Percentiles rank a stretch among this genome's conserved stretches.
These are phyloP conservation scores for Coccyzus lansbergi DNA, from an alignment of 2,797 vertebrate genomes.

Conservation along the genomic window DNA sequence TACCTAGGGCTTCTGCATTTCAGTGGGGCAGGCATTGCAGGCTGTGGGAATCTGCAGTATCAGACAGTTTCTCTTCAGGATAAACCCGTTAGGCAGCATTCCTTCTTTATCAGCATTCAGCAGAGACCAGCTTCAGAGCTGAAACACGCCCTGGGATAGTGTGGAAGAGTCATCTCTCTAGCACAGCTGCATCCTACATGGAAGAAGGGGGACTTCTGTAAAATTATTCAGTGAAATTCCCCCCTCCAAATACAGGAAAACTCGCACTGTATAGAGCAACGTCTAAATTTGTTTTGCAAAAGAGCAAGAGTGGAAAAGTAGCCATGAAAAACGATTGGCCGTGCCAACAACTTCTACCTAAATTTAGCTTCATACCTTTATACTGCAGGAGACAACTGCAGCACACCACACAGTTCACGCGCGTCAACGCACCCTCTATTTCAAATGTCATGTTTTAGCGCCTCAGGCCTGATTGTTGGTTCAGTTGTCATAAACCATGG, in stretches of 20 bases:
- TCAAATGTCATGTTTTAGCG: slow-evolving; percentile 59
- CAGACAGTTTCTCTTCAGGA: neutral
- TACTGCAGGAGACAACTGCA: neutral
- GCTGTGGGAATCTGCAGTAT: neutral
- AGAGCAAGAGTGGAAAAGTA: neutral
- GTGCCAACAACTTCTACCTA: neutral
- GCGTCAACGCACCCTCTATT: slow-evolving; percentile 21
- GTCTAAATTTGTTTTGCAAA: neutral
- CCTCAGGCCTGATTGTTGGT: slow-evolving; percentile 42
- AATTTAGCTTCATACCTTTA: slow-evolving; percentile 32
- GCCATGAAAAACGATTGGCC: neutral
- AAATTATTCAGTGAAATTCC: neutral
- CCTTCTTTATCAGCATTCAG: neutral
- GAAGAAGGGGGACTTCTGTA: neutral
- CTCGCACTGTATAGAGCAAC: neutral
- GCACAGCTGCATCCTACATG: neutral
- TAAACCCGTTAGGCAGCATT: slow-evolving; percentile 21
- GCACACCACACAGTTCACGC: neutral
- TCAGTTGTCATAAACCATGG: slow-evolving; percentile 42
- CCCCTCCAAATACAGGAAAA: neutral
- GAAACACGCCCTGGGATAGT: neutral
- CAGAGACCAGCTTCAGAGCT: neutral
- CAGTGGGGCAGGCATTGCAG: neutral
- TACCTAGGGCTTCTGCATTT: neutral
- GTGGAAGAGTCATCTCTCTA: neutral